Base-by-base conservation (phyloP, 1,140 invertebrate genomes). In the Drosophila kohkoa region DNA sequence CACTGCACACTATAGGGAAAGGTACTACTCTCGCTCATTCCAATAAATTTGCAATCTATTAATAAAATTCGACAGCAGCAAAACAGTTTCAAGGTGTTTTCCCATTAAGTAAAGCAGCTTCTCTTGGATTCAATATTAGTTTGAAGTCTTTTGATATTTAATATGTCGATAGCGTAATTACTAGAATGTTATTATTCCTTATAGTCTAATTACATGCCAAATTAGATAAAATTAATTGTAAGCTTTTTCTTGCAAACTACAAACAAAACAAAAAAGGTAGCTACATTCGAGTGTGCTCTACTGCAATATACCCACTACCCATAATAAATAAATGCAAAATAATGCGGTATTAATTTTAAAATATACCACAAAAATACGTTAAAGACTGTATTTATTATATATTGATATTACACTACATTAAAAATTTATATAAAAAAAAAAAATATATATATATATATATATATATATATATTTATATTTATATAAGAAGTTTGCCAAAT, bases 1-100 rank as follows among this genome's bases (percentile, higher is more conserved):
- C 81, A 80, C 20, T n/a, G 49, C 49, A 62, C 65, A 11, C 30
- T 32, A 8, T 32, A 3, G 11, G 5, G 54, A 41, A 13, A 20
- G 32, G 43, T 10, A 51, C 5, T 4, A 4, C 51, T 25, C 20
- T 1, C 48, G 0, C 16, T 4, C 51, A 1, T 15, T 5, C 16
- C 51, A 1, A n/a, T 5, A 5, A 20, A 20, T 28, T n/a, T 13
- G 20, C 25, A 20, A 5, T 59, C 46, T 51, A 73, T 73, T 73
- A 68, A 60, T 68, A 68, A 38, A 25, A 11, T 28, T 20, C 41
- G 35, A 41, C 35, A 49, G 35, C 5, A 38, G 51, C 20, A 28
- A 46, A 59, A 28, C 16, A 7, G 38, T 28, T 43, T 57, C 15
- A 41, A 30, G 28, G 54, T 54, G 28, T n/a, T 54, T n/a, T 10